phyloP scores from a whole-genome alignment of 2,797 vertebrate genomes.

The Poeciliopsis gracilis region DNA sequence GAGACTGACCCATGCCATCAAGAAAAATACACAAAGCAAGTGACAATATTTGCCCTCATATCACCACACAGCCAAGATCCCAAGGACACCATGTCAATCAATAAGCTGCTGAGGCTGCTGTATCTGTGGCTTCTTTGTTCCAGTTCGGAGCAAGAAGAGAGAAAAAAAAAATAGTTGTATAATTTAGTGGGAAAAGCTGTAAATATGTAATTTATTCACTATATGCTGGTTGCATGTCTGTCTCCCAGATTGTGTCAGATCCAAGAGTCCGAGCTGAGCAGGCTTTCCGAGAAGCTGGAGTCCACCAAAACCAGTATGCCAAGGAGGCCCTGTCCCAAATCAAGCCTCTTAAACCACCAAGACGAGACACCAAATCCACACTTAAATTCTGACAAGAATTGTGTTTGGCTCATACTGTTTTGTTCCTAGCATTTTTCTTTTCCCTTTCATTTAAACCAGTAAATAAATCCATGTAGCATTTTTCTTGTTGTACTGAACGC shows the following conservation, averaged over 20 bases:
- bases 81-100: slow-evolving; percentile 55
- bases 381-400: slow-evolving; percentile 67
- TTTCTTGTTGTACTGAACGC: neutral
- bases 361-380: slow-evolving; percentile 86
- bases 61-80: slow-evolving; percentile 18
- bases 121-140: slow-evolving; percentile 15
- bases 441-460: neutral
- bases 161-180: slow-evolving; percentile 21
- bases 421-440: neutral
- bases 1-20: slow-evolving; percentile 15
- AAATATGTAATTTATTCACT: slow-evolving; percentile 30
- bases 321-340: slow-evolving; percentile 86
- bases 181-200: slow-evolving; percentile 3
- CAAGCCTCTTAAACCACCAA: slow-evolving; percentile 85
- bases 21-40: slow-evolving; percentile 38
- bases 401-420: slow-evolving; percentile 1
- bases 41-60: slow-evolving; percentile 49
- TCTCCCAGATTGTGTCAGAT: slow-evolving; percentile 89
- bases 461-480: neutral
- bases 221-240: slow-evolving; percentile 31
- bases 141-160: slow-evolving; percentile 17
- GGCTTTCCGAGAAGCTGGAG: slow-evolving; percentile 89
- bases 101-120: slow-evolving; percentile 23
- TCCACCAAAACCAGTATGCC: slow-evolving; percentile 88
- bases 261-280: slow-evolving; percentile 88